These are phyloP conservation scores for Dryoscopus gambensis DNA, from an alignment of 2,113 vertebrate species.

Conservation along the genomic window DNA sequence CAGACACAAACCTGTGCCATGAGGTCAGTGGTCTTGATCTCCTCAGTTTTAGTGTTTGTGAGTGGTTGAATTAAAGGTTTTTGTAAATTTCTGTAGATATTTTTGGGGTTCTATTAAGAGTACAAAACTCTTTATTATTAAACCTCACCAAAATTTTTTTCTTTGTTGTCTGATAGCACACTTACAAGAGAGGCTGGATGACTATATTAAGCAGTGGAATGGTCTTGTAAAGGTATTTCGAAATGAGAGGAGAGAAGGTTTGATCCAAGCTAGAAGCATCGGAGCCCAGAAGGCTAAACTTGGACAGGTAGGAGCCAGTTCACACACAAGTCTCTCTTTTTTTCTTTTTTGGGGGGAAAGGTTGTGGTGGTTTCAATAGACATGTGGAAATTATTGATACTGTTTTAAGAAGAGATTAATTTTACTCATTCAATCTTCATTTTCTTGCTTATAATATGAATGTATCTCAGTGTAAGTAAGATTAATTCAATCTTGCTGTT, in stretches of 20 bases:
- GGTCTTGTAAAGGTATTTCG: constrained; percentile 94
- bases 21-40: neutral
- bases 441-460: neutral
- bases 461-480: neutral
- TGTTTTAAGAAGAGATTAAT: neutral
- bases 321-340: neutral
- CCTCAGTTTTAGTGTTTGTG: neutral
- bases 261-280: constrained; percentile 97
- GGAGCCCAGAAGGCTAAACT: constrained; percentile 90
- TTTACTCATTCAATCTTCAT: neutral
- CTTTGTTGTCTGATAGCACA: constrained; percentile 77
- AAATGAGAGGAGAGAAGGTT: constrained; percentile 94
- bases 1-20: neutral
- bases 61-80: neutral
- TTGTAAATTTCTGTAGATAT: neutral
- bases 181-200: constrained; percentile 89
- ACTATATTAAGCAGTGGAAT: constrained; percentile 96
- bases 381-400: neutral
- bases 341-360: accelerated
- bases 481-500: neutral
- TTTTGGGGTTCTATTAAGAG: neutral
- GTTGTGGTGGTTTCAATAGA: neutral
- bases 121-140: neutral
- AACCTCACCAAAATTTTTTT: neutral
- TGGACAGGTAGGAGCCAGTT: constrained; percentile 82